Evolutionary conservation across 2,888 invertebrate genomes (phyloP).

Genomic region (Spatulosminthurus flaviceps): DNA sequence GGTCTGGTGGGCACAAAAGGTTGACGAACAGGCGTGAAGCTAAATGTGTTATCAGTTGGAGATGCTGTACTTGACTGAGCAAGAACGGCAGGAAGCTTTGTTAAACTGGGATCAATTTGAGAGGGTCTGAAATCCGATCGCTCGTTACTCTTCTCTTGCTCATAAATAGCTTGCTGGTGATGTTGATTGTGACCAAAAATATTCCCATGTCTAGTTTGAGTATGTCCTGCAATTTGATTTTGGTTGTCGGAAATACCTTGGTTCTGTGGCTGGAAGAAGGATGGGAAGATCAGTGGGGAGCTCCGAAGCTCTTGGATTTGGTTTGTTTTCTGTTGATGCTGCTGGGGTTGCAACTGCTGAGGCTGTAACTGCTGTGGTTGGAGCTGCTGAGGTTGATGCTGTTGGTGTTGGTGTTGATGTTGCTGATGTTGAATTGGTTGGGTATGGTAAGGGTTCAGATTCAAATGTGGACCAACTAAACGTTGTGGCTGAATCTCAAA

Average conservation of each 20-base stretch:
- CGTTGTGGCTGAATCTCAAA: constrained; percentile 6
- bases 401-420: constrained; percentile 35
- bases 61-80: constrained; percentile 31
- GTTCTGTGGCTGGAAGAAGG: constrained; percentile 52
- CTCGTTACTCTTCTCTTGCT: neutral
- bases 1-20: constrained; percentile 26
- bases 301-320: constrained; percentile 50
- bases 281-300: constrained; percentile 59
- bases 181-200: constrained; percentile 62
- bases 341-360: constrained; percentile 16
- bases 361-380: constrained; percentile 33
- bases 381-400: neutral
- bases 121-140: constrained; percentile 55
- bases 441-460: constrained; percentile 44
- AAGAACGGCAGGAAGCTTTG: constrained; percentile 5
- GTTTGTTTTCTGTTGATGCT: neutral
- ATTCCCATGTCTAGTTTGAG: constrained; percentile 40
- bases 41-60: constrained; percentile 32
- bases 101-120: constrained; percentile 57
- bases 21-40: constrained; percentile 39
- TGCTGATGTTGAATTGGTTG: constrained; percentile 36
- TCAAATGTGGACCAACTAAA: constrained; percentile 35
- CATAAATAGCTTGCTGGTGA: constrained; percentile 55
- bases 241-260: constrained; percentile 51
- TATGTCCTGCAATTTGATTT: constrained; percentile 22